These are phyloP conservation scores for Eunapius fragilis DNA, from an alignment of 37 sponge, comb jelly and placozoan species.

Conservation along the genomic window DNA sequence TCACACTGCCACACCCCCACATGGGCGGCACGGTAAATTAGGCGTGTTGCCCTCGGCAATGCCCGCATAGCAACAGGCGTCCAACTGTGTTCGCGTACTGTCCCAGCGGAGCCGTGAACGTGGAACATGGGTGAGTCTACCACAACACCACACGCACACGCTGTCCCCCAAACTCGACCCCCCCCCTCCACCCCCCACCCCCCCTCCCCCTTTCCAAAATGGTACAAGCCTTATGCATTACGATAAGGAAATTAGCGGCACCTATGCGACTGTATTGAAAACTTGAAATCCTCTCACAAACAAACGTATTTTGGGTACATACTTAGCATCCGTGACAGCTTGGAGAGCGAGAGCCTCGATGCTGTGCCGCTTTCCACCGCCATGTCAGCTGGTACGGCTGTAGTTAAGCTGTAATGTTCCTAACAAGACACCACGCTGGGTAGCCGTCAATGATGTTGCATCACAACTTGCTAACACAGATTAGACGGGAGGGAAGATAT, in stretches of 20 bases:
- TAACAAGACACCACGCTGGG: not conserved
- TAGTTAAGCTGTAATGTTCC: not conserved
- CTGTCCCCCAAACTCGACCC: too few relatives aligned
- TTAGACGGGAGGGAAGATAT: not conserved
- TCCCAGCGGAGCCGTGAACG: not conserved
- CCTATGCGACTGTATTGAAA: not conserved
- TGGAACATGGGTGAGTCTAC: not conserved
- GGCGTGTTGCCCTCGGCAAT: not conserved
- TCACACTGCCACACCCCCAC: not conserved
- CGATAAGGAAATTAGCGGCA: not conserved
- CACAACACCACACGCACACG: not conserved
- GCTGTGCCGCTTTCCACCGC: slow-evolving; percentile 55
- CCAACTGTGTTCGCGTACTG: not conserved
- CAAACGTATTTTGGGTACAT: not conserved
- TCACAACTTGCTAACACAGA: not conserved
- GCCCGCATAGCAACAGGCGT: not conserved
- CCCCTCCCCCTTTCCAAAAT: too few relatives aligned
- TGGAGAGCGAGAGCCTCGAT: slow-evolving; percentile 38
- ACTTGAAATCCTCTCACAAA: not conserved
- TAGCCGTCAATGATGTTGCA: not conserved
- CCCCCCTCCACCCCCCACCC: too few relatives aligned
- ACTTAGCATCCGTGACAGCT: slow-evolving; percentile 52
- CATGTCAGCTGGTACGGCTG: not conserved
- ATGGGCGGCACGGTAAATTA: not conserved
- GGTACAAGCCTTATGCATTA: not conserved